Evolutionary conservation across 2,113 vertebrate species (phyloP).

Genomic region (Mystacornis crossleyi): DNA sequence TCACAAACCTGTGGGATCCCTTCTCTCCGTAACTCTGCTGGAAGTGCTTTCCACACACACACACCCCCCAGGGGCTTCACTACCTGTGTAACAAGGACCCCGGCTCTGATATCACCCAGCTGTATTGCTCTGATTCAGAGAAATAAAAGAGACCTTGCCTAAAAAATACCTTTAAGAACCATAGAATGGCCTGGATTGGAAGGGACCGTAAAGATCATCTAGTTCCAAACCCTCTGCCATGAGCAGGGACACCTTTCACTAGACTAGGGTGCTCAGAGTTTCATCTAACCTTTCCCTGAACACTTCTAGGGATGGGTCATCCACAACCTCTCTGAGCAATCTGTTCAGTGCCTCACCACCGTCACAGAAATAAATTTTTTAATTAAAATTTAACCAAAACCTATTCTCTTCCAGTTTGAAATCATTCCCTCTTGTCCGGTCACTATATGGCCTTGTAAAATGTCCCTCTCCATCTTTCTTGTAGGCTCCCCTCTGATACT

Average conservation of each 20-base stretch:
- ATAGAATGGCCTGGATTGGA: neutral
- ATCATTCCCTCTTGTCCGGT: neutral
- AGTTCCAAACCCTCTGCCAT: neutral
- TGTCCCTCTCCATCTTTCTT: neutral
- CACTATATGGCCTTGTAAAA: neutral
- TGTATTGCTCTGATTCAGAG: neutral
- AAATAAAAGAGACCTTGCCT: too few relatives aligned
- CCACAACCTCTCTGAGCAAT: neutral
- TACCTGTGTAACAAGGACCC: neutral
- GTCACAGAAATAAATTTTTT: neutral
- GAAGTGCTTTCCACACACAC: neutral
- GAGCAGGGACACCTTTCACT: neutral
- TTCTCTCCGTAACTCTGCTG: neutral
- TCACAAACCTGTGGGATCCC: neutral
- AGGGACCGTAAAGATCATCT: neutral
- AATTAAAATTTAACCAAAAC: neutral
- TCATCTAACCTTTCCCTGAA: neutral
- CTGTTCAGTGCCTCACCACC: neutral
- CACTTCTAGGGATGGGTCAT: neutral
- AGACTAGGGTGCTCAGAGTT: neutral
- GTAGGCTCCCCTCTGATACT: neutral
- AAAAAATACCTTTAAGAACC: neutral
- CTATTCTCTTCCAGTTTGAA: neutral
- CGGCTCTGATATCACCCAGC: neutral
- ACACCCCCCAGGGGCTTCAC: fast-evolving